phyloP scores from a whole-genome alignment of 2,888 invertebrate genomes.

The Rhaphigaster nebulosa region DNA sequence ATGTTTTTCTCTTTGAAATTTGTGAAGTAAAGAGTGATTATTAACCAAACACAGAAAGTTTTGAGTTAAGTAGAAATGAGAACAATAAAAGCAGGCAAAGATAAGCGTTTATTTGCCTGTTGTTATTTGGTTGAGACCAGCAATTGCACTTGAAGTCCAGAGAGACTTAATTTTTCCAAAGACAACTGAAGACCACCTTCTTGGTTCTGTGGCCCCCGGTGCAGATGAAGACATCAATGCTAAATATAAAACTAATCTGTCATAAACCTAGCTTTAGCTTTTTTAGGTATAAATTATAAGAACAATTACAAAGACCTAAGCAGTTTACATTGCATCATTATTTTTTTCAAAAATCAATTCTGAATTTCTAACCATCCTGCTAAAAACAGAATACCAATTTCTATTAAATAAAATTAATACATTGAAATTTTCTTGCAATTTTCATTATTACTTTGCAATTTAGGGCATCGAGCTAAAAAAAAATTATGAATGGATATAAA shows the following conservation, averaged over 20 bases:
- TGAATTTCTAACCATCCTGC: not conserved
- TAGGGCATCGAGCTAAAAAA: not conserved
- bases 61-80: conserved; percentile 56
- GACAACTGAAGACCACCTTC: conserved; percentile 82
- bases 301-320: not conserved
- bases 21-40: not conserved
- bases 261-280: conserved; percentile 33
- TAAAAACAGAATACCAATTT: not conserved
- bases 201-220: conserved; percentile 72
- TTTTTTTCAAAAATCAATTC: not conserved
- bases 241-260: conserved; percentile 59
- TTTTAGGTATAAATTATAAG: not conserved
- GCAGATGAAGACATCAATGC: conserved; percentile 68
- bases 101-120: conserved; percentile 74
- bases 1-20: not conserved
- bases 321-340: not conserved
- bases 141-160: conserved; percentile 72
- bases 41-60: conserved; percentile 53
- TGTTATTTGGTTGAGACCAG: conserved; percentile 81
- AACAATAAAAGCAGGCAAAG: conserved; percentile 63
- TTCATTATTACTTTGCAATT: not conserved
- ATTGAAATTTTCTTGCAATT: not conserved
- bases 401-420: too few species aligned
- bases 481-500: not conserved
- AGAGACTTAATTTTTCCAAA: conserved; percentile 91